Base-by-base conservation (phyloP, 2,113 vertebrate species). In the Illadopsis cleaveri region DNA sequence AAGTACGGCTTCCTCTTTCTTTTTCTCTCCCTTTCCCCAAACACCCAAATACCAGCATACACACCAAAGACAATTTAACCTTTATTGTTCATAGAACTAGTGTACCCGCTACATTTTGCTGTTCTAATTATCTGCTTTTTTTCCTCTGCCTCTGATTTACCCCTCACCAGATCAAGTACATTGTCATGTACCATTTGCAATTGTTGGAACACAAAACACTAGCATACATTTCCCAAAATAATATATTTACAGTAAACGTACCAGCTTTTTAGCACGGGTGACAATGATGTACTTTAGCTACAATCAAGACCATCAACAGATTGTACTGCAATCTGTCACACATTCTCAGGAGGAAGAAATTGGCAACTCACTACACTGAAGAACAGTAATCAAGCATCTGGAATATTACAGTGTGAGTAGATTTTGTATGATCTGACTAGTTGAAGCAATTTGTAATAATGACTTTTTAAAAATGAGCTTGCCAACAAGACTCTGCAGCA, bases 251-350 rank as follows among this genome's bases (percentile, higher is more conserved):
- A 77, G 58, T 91, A 40, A 64, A 90, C 61, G 68, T 93, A 58
- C 92, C 89, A 95, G 89, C 64, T 96, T 92, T 95, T 85, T 60
- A 90, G 76, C 86, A 76, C 60, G 62, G 91, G 88, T 78, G 68
- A 94, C 94, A 78, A 89, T 77, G 85, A 96, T 90, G 79, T 95
- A 94, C 95, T 96, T 94, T 38, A 97, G 90, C 89, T 94, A n/a
- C 96, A 85, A 50, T 96, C 68, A 28, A 95, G 97, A 97, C 89
- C 84, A 93, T 83, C 96, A 97, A 98, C 98, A 98, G 98, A 97
- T 98, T 98, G 97, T 89, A 94, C 93, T 83, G 90, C 98, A 98
- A 97, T 98, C 98, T 98, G 98, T 95, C 97, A 97, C 90, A 96
- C 91, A 96, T 93, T 96, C 97, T 98, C 97, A 70, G 72, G 96